Percentiles rank a stretch among this genome's conserved stretches.
phyloP scores from a whole-genome alignment of 2,888 invertebrate genomes.

The Achlya flavicornis region DNA sequence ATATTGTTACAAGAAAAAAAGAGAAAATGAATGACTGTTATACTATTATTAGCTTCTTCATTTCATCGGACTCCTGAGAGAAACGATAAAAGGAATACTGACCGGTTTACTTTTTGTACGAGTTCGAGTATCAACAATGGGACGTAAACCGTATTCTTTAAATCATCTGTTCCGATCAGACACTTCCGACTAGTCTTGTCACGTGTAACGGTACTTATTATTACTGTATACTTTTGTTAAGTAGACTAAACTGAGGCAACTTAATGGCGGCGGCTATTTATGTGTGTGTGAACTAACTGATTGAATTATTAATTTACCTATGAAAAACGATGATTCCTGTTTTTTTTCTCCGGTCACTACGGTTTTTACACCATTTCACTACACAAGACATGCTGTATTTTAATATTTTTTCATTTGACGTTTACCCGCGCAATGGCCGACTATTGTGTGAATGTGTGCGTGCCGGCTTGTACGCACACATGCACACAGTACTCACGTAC shows the following conservation, averaged over 20 bases:
- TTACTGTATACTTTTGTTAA: background rate
- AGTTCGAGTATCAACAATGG: conserved; percentile 78
- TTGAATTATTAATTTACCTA: too few relatives aligned
- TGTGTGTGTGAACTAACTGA: too few relatives aligned
- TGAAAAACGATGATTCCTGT: too few relatives aligned
- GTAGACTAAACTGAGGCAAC: background rate
- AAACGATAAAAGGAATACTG: conserved; percentile 76
- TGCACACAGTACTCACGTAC: too few relatives aligned
- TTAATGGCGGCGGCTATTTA: too few relatives aligned
- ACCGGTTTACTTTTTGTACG: conserved; percentile 81
- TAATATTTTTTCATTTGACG: too few relatives aligned
- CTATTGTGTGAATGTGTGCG: too few relatives aligned
- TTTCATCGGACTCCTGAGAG: conserved; percentile 74
- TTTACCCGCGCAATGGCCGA: too few relatives aligned
- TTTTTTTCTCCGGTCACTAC: too few relatives aligned
- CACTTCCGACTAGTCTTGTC: conserved; percentile 59
- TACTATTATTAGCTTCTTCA: conserved; percentile 77
- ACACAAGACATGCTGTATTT: too few relatives aligned
- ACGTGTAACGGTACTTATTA: conserved; percentile 37
- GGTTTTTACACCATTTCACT: too few relatives aligned
- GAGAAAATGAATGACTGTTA: conserved; percentile 80
- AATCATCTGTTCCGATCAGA: conserved; percentile 71
- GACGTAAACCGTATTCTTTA: conserved; percentile 78
- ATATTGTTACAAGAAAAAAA: conserved; percentile 76
- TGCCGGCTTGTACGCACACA: too few relatives aligned